These are phyloP conservation scores for Syndactyla subalaris DNA, from an alignment of 2,797 vertebrate species.

Conservation along the genomic window DNA sequence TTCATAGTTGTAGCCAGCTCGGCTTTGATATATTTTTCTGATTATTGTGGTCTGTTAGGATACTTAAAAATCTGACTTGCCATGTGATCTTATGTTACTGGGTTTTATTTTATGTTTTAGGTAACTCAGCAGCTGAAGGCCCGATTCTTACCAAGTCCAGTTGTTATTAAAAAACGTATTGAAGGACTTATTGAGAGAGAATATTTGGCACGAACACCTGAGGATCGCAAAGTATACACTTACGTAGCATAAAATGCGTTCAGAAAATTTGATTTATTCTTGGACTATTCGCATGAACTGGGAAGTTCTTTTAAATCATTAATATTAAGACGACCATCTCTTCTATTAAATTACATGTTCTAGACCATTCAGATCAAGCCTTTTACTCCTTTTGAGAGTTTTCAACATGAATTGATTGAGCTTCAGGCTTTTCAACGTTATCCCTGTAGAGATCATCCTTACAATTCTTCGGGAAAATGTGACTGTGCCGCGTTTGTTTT, in stretches of 20 bases:
- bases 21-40: neutral
- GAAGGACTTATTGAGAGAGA: constrained; percentile 99
- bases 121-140: constrained; percentile 96
- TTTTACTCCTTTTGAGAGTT: constrained; percentile 89
- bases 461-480: constrained; percentile 97
- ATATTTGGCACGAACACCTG: constrained; percentile 98
- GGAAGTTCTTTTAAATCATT: constrained; percentile 94
- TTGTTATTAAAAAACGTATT: constrained; percentile 99
- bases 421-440: constrained; percentile 93
- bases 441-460: constrained; percentile 94
- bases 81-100: neutral
- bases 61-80: neutral
- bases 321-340: constrained; percentile 85
- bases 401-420: constrained; percentile 88
- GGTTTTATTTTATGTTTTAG: constrained; percentile 75
- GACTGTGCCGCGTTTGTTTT: constrained; percentile 96
- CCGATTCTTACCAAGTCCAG: constrained; percentile 96
- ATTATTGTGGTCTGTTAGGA: neutral
- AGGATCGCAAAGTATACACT: constrained; percentile 99
- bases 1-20: neutral
- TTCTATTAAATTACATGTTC: constrained; percentile 87
- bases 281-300: constrained; percentile 95
- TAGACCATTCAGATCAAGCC: constrained; percentile 90
- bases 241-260: constrained; percentile 92
- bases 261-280: constrained; percentile 82